Conservation (phyloP, 2,888 invertebrate genomes). For the Amphipyra tragopoginis region DNA sequence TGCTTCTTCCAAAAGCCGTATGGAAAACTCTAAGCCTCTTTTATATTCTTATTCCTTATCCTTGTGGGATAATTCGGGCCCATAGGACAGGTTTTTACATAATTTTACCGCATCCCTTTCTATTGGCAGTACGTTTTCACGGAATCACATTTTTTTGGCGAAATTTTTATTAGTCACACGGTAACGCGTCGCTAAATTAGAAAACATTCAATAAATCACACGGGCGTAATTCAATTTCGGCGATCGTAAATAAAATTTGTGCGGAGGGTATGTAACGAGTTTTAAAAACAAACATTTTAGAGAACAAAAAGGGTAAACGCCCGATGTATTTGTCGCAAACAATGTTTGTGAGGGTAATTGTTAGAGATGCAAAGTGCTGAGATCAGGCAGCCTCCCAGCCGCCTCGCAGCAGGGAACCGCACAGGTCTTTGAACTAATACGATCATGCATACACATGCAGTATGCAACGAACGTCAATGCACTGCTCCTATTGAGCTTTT, state of each 20-base stretch:
- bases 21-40: slow-evolving; percentile 87
- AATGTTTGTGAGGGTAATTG: slow-evolving; percentile 82
- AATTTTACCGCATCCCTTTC: slow-evolving; percentile 84
- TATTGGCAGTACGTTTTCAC: slow-evolving; percentile 70
- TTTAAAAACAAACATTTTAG: slow-evolving; percentile 85
- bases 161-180: slow-evolving; percentile 75
- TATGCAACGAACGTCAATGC: slow-evolving; percentile 20
- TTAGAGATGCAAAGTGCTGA: slow-evolving; percentile 84
- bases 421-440: slow-evolving; percentile 73
- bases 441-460: slow-evolving; percentile 31
- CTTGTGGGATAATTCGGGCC: slow-evolving; percentile 87
- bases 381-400: slow-evolving; percentile 75
- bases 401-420: slow-evolving; percentile 66
- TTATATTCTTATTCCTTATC: slow-evolving; percentile 88
- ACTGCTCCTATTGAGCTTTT: slow-evolving; percentile 46
- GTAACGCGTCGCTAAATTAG: slow-evolving; percentile 76
- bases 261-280: slow-evolving; percentile 80
- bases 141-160: slow-evolving; percentile 70
- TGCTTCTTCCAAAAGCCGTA: slow-evolving; percentile 84
- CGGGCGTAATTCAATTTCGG: slow-evolving; percentile 77
- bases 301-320: slow-evolving; percentile 80
- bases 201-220: slow-evolving; percentile 85
- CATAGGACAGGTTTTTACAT: slow-evolving; percentile 88
- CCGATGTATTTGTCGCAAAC: slow-evolving; percentile 80
- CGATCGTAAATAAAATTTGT: slow-evolving; percentile 83